phyloP scores from a whole-genome alignment of 2,797 vertebrate species.

The Ctenopoma multispine region DNA sequence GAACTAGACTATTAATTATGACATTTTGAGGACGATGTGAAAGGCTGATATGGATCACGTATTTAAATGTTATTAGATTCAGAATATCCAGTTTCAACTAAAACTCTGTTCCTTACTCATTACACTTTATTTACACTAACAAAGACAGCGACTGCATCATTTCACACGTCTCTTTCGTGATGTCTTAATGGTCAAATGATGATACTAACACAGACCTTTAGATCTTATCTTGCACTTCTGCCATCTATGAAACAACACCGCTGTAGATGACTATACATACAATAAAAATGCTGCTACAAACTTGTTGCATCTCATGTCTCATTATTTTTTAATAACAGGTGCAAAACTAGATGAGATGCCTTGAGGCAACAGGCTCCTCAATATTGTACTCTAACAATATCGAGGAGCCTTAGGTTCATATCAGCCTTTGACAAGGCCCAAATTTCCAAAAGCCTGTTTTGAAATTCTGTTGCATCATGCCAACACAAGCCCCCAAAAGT shows the following conservation, averaged over 20 bases:
- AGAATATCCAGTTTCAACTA: background rate
- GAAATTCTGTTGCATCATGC: slow-evolving; percentile 2
- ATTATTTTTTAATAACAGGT: background rate
- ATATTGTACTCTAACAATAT: background rate
- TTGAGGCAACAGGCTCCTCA: too few relatives aligned
- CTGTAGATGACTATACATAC: background rate
- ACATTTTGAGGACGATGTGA: background rate
- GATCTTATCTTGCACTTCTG: background rate
- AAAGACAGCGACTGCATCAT: background rate
- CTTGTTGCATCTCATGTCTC: background rate
- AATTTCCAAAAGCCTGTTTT: slow-evolving; percentile 5
- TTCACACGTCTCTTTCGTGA: background rate
- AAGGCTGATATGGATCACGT: background rate
- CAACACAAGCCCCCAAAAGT: background rate
- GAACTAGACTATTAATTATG: background rate
- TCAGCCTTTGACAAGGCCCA: background rate
- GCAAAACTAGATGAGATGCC: background rate
- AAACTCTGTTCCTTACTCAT: slow-evolving; percentile 6
- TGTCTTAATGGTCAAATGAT: background rate
- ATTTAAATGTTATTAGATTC: slow-evolving; percentile 11
- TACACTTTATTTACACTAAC: slow-evolving; percentile 8
- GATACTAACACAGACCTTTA: background rate
- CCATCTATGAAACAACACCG: background rate
- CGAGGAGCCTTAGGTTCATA: background rate
- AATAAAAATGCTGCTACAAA: slow-evolving; percentile 4